Percentiles rank a stretch among this genome's conserved stretches.
Evolutionary conservation across 2,797 vertebrate genomes (phyloP).

Genomic region (Amniataba percoides): DNA sequence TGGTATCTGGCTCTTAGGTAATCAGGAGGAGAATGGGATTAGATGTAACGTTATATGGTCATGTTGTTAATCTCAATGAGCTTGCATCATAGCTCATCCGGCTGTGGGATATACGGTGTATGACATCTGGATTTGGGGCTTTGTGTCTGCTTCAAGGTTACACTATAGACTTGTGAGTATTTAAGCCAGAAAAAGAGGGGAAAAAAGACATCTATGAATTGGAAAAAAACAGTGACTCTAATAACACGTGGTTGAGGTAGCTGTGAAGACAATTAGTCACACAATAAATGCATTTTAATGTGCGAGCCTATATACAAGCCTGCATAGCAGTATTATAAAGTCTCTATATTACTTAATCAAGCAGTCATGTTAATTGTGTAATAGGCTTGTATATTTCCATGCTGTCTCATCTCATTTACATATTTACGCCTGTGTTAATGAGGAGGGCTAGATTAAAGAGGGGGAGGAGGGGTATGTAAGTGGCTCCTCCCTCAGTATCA

Average conservation of each 20-base stretch:
- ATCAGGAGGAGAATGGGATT: constrained; percentile 73
- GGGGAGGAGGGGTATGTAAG: constrained; percentile 40
- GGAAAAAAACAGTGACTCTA: neutral
- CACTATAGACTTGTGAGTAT: constrained; percentile 15
- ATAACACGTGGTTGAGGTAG: neutral
- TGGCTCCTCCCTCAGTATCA: constrained; percentile 65
- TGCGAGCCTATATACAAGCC: constrained; percentile 37
- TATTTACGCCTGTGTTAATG: constrained; percentile 77
- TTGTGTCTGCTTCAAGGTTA: constrained; percentile 59
- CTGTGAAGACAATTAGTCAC: constrained; percentile 46
- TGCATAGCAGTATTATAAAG: constrained; percentile 62
- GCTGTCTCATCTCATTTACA: constrained; percentile 81
- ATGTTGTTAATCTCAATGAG: constrained; percentile 60
- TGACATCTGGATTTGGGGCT: constrained; percentile 52
- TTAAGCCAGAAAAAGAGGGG: neutral
- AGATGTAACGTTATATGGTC: constrained; percentile 59
- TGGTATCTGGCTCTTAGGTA: constrained; percentile 70
- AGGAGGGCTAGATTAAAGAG: constrained; percentile 75
- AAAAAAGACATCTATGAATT: neutral
- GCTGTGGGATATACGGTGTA: constrained; percentile 8
- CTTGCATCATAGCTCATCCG: constrained; percentile 51
- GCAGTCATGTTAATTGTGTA: constrained; percentile 82
- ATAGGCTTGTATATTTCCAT: constrained; percentile 80
- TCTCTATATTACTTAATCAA: constrained; percentile 79
- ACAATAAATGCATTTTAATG: constrained; percentile 61